Conservation (phyloP, 2,797 vertebrate species). For the Cyprinella venusta region DNA sequence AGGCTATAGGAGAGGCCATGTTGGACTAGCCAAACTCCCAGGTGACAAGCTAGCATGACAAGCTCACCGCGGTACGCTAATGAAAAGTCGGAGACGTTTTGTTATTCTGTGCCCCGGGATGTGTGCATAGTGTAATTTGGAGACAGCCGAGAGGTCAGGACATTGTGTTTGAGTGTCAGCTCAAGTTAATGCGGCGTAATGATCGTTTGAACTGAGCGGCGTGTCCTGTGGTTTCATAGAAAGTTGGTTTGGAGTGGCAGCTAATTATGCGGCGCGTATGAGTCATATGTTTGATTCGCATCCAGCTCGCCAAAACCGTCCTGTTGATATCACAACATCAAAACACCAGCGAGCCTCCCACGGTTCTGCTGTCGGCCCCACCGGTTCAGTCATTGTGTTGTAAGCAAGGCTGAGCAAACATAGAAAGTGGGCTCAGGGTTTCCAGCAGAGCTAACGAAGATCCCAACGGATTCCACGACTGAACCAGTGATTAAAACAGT, state of each 20-base stretch:
- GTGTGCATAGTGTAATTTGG: slow-evolving; percentile 79
- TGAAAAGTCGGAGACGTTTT: slow-evolving; percentile 75
- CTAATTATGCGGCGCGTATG: slow-evolving; percentile 45
- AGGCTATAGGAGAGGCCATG: slow-evolving; percentile 64
- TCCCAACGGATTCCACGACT: slow-evolving; percentile 20
- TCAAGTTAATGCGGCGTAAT: slow-evolving; percentile 73
- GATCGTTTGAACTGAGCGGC: slow-evolving; percentile 71
- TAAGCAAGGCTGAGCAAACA: slow-evolving; percentile 25
- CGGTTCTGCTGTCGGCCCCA: slow-evolving; percentile 29
- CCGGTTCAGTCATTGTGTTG: slow-evolving; percentile 25
- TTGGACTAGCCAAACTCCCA: slow-evolving; percentile 76
- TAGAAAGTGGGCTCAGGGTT: slow-evolving; percentile 32
- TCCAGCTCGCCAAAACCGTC: slow-evolving; percentile 33
- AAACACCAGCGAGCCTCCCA: slow-evolving; percentile 43
- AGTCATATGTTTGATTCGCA: slow-evolving; percentile 46
- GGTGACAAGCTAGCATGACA: slow-evolving; percentile 77
- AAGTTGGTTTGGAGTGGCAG: slow-evolving; percentile 49
- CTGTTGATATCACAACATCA: slow-evolving; percentile 41
- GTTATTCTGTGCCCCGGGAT: slow-evolving; percentile 75
- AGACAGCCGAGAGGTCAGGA: slow-evolving; percentile 78
- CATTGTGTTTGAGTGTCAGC: slow-evolving; percentile 72
- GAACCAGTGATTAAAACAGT: slow-evolving; percentile 42
- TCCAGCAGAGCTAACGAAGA: slow-evolving; percentile 36
- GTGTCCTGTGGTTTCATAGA: slow-evolving; percentile 60
- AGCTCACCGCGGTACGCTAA: slow-evolving; percentile 76